phyloP scores from a whole-genome alignment of 2,797 vertebrate genomes.

The Pseudochirops corinnae region DNA sequence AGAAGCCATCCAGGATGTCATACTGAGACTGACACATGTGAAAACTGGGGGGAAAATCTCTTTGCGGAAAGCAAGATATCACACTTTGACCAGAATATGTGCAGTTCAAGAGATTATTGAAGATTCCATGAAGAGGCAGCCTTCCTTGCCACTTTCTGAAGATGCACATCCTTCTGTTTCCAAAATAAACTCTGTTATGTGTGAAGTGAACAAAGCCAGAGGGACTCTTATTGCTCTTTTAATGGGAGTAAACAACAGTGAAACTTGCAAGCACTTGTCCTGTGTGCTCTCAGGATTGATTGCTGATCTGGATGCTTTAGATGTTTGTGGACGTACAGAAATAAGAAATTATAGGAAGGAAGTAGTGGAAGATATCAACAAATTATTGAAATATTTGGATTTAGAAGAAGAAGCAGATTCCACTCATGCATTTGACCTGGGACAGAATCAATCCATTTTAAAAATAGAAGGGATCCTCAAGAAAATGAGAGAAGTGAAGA shows the following conservation, averaged over 20 bases:
- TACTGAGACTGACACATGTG: conserved; percentile 94
- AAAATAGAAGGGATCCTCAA: conserved; percentile 94
- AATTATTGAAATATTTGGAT: conserved; percentile 94
- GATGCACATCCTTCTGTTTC: conserved; percentile 92
- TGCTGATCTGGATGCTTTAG: conserved; percentile 95
- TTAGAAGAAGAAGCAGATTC: conserved; percentile 94
- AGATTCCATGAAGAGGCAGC: conserved; percentile 89
- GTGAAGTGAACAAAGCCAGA: conserved; percentile 93
- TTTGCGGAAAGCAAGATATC: conserved; percentile 94
- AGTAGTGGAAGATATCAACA: conserved; percentile 97
- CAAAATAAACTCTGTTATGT: conserved; percentile 96
- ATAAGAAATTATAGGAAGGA: conserved; percentile 97
- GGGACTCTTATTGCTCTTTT: conserved; percentile 94
- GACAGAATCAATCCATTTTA: conserved; percentile 94
- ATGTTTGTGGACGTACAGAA: conserved; percentile 92
- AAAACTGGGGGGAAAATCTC: conserved; percentile 95
- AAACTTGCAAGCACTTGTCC: conserved; percentile 95
- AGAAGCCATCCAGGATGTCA: conserved; percentile 93
- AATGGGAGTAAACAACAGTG: conserved; percentile 92
- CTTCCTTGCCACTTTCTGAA: conserved; percentile 93
- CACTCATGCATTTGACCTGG: conserved; percentile 92
- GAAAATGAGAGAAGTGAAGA: conserved; percentile 90
- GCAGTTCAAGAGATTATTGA: conserved; percentile 96
- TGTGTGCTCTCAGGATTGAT: conserved; percentile 95
- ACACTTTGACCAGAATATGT: conserved; percentile 93